phyloP scores from a whole-genome alignment of 53 echinoderm and acorn worm genomes.

The Echinarachnius parma region DNA sequence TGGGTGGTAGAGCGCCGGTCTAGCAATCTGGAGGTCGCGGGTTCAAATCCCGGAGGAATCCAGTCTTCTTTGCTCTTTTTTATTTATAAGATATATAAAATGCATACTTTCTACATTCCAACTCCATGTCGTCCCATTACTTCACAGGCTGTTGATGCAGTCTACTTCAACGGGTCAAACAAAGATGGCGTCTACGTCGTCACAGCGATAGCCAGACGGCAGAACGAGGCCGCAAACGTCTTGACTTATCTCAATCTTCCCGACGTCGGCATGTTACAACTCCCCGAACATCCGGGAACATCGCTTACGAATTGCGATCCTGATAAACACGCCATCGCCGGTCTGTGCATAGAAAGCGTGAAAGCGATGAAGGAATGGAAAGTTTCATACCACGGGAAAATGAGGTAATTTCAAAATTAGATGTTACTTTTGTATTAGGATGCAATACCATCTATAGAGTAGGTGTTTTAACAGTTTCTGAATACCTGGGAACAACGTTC shows the following conservation, averaged over 20 bases:
- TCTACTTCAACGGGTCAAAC: slow-evolving; percentile 50
- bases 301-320: slow-evolving; percentile 24
- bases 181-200: slow-evolving; percentile 47
- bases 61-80: too few species aligned
- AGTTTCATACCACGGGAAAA: slow-evolving; percentile 30
- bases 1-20: too few species aligned
- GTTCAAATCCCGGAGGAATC: too few species aligned
- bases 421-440: too few species aligned
- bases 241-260: slow-evolving; percentile 28
- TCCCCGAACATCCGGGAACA: slow-evolving; percentile 29
- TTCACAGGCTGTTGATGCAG: slow-evolving; percentile 47
- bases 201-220: slow-evolving; percentile 37
- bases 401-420: too few species aligned
- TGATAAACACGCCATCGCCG: slow-evolving; percentile 27
- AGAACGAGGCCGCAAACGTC: slow-evolving; percentile 34
- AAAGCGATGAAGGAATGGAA: slow-evolving; percentile 48
- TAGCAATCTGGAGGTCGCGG: too few species aligned
- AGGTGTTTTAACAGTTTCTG: too few species aligned
- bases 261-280: slow-evolving; percentile 19
- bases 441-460: too few species aligned
- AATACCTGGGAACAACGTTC: slow-evolving; percentile 10
- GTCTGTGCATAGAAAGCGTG: slow-evolving; percentile 17
- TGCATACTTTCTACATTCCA: too few species aligned
- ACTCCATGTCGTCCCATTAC: too few species aligned
- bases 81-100: too few species aligned